Base-by-base conservation (phyloP, 1,140 invertebrate species). In the Harlomillsia oculata region DNA sequence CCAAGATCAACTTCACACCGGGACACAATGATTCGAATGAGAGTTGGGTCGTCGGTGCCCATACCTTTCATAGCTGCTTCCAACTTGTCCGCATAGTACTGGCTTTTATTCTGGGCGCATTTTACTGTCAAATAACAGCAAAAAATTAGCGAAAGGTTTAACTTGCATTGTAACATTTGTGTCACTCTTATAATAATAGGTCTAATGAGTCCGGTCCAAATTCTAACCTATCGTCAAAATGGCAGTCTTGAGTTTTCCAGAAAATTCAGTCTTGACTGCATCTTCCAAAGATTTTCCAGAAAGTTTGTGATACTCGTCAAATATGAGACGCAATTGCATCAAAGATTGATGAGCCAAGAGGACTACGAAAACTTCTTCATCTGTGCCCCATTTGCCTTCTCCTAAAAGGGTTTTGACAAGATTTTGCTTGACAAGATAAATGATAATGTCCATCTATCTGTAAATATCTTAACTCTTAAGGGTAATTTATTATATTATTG, bases 31-130 rank as follows among this genome's bases (percentile, higher is more conserved):
- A 88, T 79, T 16, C 85, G 72, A 48, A 87, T 82, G 45, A 88
- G 74, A 2, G 80, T 80, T 14, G 72, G 69, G 66, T 88, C 84
- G 68, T 84, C 77, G 8, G 84, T 87, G 29, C 84, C 83, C 20
- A 76, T 61, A 14, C 84, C 81, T 58, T 80, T 77, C 81, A 88
- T 85, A 9, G 84, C 78, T 40, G 77, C 73, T 45, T 85, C 76
- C n/a, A 89, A 71, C 2, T 79, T 74, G 49, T 79, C 77, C 51
- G 86, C 85, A 74, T 85, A 88, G 69, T 81, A 87, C 13, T 78
- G 76, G 20, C 82, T 71, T 30, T 80, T 74, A 62, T 77, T 82
- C 65, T 82, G 75, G 23, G 82, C 79, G 69, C 79, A 82, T 72
- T 83, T 81, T 53, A 84, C 82, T 83, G 67, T 18, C 75, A 75